These are phyloP conservation scores for Lanius ludovicianus DNA, from an alignment of 2,113 vertebrate genomes.

Conservation along the genomic window DNA sequence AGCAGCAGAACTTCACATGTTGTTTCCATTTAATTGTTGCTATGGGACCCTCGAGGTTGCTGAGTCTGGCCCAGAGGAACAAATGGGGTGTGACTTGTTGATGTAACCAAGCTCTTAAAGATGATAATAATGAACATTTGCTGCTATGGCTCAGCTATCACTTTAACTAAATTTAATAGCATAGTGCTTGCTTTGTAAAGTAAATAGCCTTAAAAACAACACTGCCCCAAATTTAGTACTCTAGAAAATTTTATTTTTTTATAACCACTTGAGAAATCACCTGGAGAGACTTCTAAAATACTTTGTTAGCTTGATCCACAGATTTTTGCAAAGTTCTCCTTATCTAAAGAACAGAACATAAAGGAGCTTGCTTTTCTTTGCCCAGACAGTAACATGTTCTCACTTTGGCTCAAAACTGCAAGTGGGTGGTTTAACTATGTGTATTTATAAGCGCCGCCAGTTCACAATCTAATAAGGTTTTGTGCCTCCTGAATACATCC, in stretches of 20 bases:
- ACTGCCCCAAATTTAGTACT: not conserved
- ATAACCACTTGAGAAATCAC: not conserved
- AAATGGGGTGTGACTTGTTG: not conserved
- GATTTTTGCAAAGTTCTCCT: not conserved
- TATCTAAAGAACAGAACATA: not conserved
- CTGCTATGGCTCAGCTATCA: not conserved
- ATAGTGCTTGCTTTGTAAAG: not conserved
- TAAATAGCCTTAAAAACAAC: not conserved
- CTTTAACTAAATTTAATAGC: not conserved
- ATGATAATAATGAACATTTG: not conserved
- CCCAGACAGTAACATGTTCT: not conserved
- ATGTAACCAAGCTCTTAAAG: not conserved
- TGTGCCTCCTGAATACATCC: not conserved
- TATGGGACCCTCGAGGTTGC: fast-evolving
- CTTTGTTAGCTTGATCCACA: not conserved
- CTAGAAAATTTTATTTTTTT: not conserved
- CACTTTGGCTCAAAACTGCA: not conserved
- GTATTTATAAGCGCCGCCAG: not conserved
- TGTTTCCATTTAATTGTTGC: not conserved
- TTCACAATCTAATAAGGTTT: not conserved
- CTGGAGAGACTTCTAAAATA: not conserved
- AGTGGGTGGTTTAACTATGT: not conserved
- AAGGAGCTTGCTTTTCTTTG: not conserved
- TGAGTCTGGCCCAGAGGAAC: not conserved
- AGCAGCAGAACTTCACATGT: not conserved